phyloP scores from a whole-genome alignment of 2,113 vertebrate genomes.

The Neotoma lepida region DNA sequence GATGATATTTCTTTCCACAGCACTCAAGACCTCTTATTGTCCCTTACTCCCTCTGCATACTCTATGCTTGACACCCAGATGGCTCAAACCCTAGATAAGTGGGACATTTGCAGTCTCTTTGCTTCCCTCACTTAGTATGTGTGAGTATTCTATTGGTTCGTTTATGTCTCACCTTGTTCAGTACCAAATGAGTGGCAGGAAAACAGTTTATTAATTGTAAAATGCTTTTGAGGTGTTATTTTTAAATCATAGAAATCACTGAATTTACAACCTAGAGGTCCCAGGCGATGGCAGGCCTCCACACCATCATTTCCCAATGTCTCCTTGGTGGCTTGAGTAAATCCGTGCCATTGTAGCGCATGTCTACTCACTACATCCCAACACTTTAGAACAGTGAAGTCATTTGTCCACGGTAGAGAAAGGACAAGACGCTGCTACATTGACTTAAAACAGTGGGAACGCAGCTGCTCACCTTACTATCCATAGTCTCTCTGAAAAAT shows the following conservation, averaged over 20 bases:
- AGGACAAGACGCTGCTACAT: neutral
- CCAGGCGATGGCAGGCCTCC: neutral
- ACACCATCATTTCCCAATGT: neutral
- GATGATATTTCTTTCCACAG: neutral
- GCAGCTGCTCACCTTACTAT: neutral
- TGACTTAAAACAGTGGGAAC: neutral
- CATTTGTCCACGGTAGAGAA: neutral
- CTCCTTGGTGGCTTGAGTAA: neutral
- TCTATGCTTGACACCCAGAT: neutral
- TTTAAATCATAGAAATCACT: conserved; percentile 31
- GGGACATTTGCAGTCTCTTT: conserved; percentile 11
- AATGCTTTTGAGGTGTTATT: conserved; percentile 11
- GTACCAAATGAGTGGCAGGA: conserved; percentile 26
- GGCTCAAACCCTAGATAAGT: neutral
- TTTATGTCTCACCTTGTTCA: conserved; percentile 55
- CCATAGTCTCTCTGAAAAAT: neutral
- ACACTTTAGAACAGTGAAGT: neutral
- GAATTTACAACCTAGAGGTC: neutral
- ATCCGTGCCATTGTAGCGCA: neutral
- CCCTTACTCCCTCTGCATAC: neutral
- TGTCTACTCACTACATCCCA: neutral
- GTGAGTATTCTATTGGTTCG: conserved; percentile 52
- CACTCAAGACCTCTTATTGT: neutral
- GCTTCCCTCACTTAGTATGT: neutral
- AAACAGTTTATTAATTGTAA: conserved; percentile 49